Evolutionary conservation across 2,797 vertebrate genomes (phyloP).

Genomic region (Tauraco hartlaubi): DNA sequence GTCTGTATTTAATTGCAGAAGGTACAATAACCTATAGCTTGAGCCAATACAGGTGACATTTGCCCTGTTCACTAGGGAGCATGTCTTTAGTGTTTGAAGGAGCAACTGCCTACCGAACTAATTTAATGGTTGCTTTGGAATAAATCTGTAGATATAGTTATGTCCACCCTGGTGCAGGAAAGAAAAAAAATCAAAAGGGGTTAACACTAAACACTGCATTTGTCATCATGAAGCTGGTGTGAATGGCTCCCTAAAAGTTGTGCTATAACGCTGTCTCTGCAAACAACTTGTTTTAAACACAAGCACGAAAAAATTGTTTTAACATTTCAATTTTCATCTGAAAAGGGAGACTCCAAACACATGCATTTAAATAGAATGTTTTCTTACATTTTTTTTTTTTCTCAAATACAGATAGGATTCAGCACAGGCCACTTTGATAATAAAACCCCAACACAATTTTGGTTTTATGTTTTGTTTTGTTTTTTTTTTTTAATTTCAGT

Average conservation of each 20-base stretch:
- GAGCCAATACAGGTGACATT: slow-evolving; percentile 61
- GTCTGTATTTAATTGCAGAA: slow-evolving; percentile 65
- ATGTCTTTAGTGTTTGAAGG: slow-evolving; percentile 52
- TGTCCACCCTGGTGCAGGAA: neutral
- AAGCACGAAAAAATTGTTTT: neutral
- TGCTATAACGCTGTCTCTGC: neutral
- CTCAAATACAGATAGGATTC: neutral
- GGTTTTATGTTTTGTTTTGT: neutral
- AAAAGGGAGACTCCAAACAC: neutral
- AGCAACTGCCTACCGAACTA: slow-evolving; percentile 29
- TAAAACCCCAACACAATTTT: neutral
- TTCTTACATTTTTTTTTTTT: neutral
- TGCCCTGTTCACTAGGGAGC: slow-evolving; percentile 67
- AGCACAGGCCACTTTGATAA: neutral
- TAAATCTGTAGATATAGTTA: slow-evolving; percentile 12
- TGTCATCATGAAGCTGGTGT: neutral
- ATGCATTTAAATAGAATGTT: neutral
- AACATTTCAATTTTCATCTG: neutral
- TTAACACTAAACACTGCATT: neutral
- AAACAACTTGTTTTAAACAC: neutral
- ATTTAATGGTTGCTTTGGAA: slow-evolving; percentile 54
- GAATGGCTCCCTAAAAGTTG: neutral
- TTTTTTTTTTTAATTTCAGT: neutral
- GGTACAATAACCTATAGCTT: slow-evolving; percentile 66
- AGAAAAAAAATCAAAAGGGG: neutral